These are phyloP conservation scores for Odontocolon sp. DNA, from an alignment of 2,888 invertebrate species.

Conservation along the genomic window DNA sequence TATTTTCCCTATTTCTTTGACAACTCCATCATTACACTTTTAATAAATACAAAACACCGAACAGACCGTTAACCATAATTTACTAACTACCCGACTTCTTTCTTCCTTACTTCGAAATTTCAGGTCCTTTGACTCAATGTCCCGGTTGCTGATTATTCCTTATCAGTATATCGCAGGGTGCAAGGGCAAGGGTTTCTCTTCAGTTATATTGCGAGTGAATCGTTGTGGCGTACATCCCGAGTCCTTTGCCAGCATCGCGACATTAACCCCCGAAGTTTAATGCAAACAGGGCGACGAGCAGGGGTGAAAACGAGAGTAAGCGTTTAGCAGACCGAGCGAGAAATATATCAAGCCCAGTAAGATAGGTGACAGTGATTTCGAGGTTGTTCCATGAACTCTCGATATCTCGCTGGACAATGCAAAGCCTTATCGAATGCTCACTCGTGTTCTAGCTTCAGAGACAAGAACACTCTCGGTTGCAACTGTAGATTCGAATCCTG, in stretches of 20 bases:
- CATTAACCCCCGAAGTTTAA: conserved; percentile 78
- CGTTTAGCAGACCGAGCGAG: conserved; percentile 28
- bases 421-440: conserved; percentile 52
- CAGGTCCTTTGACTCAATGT: background rate
- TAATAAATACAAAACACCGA: too few relatives aligned
- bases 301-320: conserved; percentile 3
- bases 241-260: conserved; percentile 58
- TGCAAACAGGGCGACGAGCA: conserved; percentile 72
- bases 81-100: too few relatives aligned
- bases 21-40: too few relatives aligned
- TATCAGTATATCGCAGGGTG: conserved; percentile 77
- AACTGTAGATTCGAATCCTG: conserved; percentile 48
- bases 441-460: conserved; percentile 51
- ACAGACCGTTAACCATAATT: too few relatives aligned
- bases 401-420: conserved; percentile 52
- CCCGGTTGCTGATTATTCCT: conserved; percentile 62
- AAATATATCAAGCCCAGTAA: conserved; percentile 28
- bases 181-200: conserved; percentile 75
- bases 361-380: conserved; percentile 28
- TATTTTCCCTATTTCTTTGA: too few relatives aligned
- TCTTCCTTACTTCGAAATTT: background rate
- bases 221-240: conserved; percentile 3
- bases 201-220: conserved; percentile 75
- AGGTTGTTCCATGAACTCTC: conserved; percentile 25
- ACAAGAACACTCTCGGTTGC: conserved; percentile 8